A percentile compares a stretch with the other conserved stretches of the same genome.
Conservation (phyloP, 2,797 vertebrate species). For the Diplodus puntazzo region DNA sequence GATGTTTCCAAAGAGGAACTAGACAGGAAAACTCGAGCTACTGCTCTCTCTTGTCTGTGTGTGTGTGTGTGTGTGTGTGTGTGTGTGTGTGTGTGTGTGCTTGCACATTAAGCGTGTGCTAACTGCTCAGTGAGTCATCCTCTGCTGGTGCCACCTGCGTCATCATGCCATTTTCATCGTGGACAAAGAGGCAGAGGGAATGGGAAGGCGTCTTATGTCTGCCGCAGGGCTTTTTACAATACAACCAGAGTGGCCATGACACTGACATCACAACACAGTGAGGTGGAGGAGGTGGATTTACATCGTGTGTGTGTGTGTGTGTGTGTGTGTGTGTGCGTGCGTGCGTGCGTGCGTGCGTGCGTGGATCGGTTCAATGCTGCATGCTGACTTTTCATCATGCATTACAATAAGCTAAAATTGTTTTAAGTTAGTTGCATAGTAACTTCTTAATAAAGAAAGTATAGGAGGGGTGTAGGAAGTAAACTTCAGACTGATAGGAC, state of each 20-base stretch:
- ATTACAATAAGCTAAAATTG: neutral
- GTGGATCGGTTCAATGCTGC: neutral
- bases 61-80: constrained; percentile 8
- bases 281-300: neutral
- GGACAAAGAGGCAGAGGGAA: constrained; percentile 44
- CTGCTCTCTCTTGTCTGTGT: constrained; percentile 8
- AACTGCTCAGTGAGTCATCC: constrained; percentile 78
- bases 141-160: constrained; percentile 74
- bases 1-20: constrained; percentile 23
- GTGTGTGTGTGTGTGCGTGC: neutral
- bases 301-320: neutral
- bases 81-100: constrained; percentile 11
- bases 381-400: neutral
- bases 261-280: constrained; percentile 16
- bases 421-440: neutral
- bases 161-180: constrained; percentile 70
- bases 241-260: constrained; percentile 17
- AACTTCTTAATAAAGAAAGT: neutral
- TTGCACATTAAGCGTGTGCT: constrained; percentile 33
- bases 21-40: constrained; percentile 10
- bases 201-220: constrained; percentile 38
- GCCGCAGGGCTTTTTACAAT: constrained; percentile 43
- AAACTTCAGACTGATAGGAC: neutral
- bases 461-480: neutral
- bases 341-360: neutral